Evolutionary conservation across 1,140 invertebrate species (phyloP), one percentile per base, ranked within the genome.

Genomic region (Nephotettix cincticeps): DNA sequence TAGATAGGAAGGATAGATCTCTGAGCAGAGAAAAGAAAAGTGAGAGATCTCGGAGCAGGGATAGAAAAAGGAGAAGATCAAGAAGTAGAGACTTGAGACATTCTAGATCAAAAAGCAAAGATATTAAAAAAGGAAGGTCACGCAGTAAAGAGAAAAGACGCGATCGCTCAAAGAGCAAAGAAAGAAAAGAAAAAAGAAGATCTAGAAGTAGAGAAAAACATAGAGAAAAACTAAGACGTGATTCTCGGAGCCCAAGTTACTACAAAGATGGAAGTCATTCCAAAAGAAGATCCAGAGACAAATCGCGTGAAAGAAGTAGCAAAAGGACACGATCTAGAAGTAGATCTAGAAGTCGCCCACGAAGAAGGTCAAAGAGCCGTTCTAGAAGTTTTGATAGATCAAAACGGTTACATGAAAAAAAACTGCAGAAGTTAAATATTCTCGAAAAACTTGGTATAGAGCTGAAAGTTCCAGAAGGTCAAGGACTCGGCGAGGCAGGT

Each of bases 401-500:
- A 14, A 54, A 32, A 54, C 47, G 23, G n/a, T 25, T 36, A 25
- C 45, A 30, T 68, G 28, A 45, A 23, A 56, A 43, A n/a, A 56
- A 40, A 19, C 21, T 61, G 13, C 17, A 56, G 19, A 68, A 43
- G n/a, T 65, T 56, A 1, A 47, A 51, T 51, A 75, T 77, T 61
- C 71, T 77, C 25, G 75, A 77, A 63, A 76, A 76, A 74, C 65
- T 77, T 23, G 76, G 76, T 6, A 77, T 76, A 23, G 76, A 76
- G 68, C 68, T 77, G 14, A 77, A 76, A 72, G 68, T 74, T 21
- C 73, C 75, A 21, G 69, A 66, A 23, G 30, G 25, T 21, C 63
- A 73, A 32, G 28, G 14, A 9, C 47, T 61, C 6, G 56, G 56
- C 9, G 56, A 61, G 28, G 56, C 21, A 9, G 25, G 25, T 27